Percentiles rank a stretch among this genome's conserved stretches.
Evolutionary conservation across 2,113 vertebrate species (phyloP).

Genomic region (Anseranas semipalmata): DNA sequence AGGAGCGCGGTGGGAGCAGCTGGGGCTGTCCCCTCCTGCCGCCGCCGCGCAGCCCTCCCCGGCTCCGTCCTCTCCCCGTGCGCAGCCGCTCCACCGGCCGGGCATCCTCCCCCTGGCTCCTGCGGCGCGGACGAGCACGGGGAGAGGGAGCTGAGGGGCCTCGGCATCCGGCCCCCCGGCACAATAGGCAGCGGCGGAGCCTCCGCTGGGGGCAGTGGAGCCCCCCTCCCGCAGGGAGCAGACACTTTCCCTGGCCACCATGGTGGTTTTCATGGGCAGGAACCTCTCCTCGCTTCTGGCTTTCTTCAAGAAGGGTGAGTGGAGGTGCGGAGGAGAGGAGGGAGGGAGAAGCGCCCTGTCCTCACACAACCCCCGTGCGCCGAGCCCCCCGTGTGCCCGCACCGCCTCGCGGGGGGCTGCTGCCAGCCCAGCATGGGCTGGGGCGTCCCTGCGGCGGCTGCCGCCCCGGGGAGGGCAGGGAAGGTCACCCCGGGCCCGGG

Average conservation of each 20-base stretch:
- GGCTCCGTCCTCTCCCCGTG: background rate
- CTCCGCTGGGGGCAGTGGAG: background rate
- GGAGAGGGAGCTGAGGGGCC: background rate
- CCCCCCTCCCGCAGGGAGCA: background rate
- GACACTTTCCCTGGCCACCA: slow-evolving; percentile 42
- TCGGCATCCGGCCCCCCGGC: background rate
- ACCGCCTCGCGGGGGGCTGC: background rate
- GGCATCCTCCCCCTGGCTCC: slow-evolving; percentile 1
- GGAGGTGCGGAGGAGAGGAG: background rate
- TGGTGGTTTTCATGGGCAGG: slow-evolving; percentile 92
- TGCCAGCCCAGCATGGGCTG: background rate
- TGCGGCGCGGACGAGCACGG: slow-evolving; percentile 1
- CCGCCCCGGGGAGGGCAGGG: background rate
- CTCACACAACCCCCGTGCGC: background rate
- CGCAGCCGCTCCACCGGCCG: background rate
- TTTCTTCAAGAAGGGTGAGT: slow-evolving; percentile 94
- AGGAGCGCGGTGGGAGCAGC: background rate
- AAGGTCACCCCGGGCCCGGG: background rate
- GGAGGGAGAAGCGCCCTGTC: background rate
- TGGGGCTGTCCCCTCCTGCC: background rate
- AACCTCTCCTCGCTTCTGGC: slow-evolving; percentile 85
- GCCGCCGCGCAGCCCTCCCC: background rate
- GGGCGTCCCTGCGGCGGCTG: background rate
- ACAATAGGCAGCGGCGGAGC: background rate
- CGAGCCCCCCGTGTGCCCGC: background rate